These are phyloP conservation scores for Ganaspis sp. DNA, from an alignment of 1,140 invertebrate species.

Conservation along the genomic window DNA sequence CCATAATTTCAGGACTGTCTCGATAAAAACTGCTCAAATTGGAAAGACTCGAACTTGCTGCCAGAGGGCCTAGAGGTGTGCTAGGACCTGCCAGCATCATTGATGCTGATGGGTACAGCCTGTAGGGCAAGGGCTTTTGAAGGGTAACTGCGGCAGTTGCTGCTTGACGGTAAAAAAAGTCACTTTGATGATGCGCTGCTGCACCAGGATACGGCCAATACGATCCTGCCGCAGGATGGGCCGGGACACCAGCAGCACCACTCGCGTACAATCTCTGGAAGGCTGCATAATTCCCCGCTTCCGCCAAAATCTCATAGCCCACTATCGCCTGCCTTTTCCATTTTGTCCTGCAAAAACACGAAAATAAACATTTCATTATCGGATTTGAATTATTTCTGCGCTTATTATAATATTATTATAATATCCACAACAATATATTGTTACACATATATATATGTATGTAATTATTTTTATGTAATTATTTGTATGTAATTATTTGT, in stretches of 20 bases:
- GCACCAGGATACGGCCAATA: conserved; percentile 79
- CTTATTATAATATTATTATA: no score
- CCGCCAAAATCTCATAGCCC: conserved; percentile 95
- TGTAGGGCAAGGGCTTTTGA: conserved; percentile 92
- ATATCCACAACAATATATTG: no score
- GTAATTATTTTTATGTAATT: no score
- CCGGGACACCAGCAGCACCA: conserved; percentile 67
- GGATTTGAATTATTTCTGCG: no score
- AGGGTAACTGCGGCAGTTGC: conserved; percentile 84
- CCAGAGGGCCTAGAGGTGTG: conserved; percentile 77
- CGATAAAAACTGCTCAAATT: conserved; percentile 83
- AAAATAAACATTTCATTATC: not conserved
- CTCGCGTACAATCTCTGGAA: conserved; percentile 93
- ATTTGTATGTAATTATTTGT: no score
- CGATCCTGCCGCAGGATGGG: conserved; percentile 80
- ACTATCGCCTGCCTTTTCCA: conserved; percentile 99
- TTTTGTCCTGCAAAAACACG: conserved; percentile 91
- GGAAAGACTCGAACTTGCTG: conserved; percentile 78
- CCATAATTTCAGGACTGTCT: conserved; percentile 66
- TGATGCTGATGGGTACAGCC: conserved; percentile 81
- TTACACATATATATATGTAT: no score
- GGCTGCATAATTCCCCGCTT: conserved; percentile 97
- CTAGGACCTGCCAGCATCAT: conserved; percentile 82
- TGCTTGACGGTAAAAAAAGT: conserved; percentile 87
- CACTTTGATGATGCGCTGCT: conserved; percentile 82